Conservation (phyloP, 2,113 vertebrate species). For the Oryctolagus cuniculus region DNA sequence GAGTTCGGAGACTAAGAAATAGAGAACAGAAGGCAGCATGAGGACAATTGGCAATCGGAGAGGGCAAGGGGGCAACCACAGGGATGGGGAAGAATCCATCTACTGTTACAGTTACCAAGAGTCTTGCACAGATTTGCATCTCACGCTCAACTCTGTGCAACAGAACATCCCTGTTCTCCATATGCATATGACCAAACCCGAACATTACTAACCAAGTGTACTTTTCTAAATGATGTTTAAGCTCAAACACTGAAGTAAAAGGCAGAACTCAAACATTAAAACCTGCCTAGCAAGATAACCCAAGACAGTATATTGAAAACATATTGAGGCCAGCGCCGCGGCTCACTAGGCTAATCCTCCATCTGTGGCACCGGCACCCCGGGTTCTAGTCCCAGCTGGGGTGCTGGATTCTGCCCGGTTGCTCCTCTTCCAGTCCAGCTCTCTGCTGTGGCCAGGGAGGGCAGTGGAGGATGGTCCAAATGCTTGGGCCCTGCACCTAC, state of each 20-base stretch:
- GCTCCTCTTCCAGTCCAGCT: too few species aligned
- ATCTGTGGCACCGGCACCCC: too few species aligned
- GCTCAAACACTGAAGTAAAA: slow-evolving; percentile 28
- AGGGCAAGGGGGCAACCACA: background rate
- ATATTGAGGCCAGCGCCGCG: background rate
- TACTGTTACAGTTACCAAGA: background rate
- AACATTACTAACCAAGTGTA: background rate
- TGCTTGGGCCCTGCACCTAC: too few species aligned
- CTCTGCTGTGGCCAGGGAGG: too few species aligned
- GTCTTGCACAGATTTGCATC: background rate
- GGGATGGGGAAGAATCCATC: background rate
- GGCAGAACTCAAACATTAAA: slow-evolving; percentile 17
- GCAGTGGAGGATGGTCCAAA: too few species aligned
- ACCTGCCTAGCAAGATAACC: background rate
- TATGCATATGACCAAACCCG: background rate
- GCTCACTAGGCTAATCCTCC: too few species aligned
- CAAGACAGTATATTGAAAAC: slow-evolving; percentile 56
- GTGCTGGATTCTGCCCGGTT: too few species aligned
- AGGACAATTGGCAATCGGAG: background rate
- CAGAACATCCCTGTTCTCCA: background rate
- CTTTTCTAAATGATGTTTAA: slow-evolving; percentile 6
- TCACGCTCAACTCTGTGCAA: background rate
- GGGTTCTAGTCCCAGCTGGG: too few species aligned
- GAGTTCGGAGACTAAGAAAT: background rate
- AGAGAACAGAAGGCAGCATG: background rate